These are phyloP conservation scores for Psilanteris sp. DNA, from an alignment of 1,140 invertebrate genomes.

Conservation along the genomic window DNA sequence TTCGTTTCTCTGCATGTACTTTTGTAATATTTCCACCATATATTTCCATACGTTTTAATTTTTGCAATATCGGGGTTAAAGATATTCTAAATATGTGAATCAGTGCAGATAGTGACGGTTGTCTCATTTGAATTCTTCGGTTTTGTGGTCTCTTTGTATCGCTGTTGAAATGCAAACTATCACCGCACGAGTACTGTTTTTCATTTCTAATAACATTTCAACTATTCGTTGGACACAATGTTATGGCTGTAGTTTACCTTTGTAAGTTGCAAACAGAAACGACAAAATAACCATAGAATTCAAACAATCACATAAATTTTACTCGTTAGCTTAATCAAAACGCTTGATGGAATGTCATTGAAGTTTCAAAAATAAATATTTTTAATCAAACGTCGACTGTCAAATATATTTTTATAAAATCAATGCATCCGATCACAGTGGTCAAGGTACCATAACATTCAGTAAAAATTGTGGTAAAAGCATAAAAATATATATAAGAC, in stretches of 20 bases:
- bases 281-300: conserved; percentile 30
- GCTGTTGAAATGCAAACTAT: conserved; percentile 40
- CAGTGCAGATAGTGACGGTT: conserved; percentile 60
- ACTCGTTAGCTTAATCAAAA: too few relatives aligned
- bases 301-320: neutral
- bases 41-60: too few relatives aligned
- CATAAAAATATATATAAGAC: too few relatives aligned
- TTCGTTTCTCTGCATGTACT: too few relatives aligned
- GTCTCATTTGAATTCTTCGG: conserved; percentile 67
- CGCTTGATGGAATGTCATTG: too few relatives aligned
- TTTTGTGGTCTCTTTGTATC: conserved; percentile 74
- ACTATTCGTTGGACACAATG: conserved; percentile 64
- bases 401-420: too few relatives aligned
- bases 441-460: too few relatives aligned
- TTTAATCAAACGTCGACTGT: too few relatives aligned
- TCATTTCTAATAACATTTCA: conserved; percentile 68
- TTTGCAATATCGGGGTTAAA: conserved; percentile 10
- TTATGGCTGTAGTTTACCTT: conserved; percentile 30
- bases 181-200: conserved; percentile 46
- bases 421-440: too few relatives aligned
- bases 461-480: too few relatives aligned
- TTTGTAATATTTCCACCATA: too few relatives aligned
- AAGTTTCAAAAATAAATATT: too few relatives aligned
- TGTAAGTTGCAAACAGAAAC: conserved; percentile 10
- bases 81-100: conserved; percentile 69